Evolutionary conservation across 2,113 vertebrate species (phyloP).

Genomic region (Montifringilla adamsi): DNA sequence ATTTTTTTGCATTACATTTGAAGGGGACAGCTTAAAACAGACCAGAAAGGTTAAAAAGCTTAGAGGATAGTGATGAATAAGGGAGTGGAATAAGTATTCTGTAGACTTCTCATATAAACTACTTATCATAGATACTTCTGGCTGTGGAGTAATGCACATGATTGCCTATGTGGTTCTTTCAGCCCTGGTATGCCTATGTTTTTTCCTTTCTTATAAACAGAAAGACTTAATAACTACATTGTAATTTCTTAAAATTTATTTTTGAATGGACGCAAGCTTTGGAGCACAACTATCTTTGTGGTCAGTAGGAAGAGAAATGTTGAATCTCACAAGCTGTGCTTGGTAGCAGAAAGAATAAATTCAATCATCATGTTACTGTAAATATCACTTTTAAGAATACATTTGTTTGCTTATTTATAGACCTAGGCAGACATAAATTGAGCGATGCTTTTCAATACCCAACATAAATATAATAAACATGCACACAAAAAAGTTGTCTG

Average conservation of each 20-base stretch:
- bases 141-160: not conserved
- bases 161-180: not conserved
- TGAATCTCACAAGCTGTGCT: not conserved
- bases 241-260: not conserved
- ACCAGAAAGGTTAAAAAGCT: not conserved
- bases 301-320: not conserved
- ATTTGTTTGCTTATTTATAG: not conserved
- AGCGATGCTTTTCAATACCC: not conserved
- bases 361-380: not conserved
- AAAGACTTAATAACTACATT: not conserved
- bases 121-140: not conserved
- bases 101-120: not conserved
- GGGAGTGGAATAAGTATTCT: not conserved
- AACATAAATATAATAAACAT: not conserved
- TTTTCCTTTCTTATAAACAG: not conserved
- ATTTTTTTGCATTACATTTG: not conserved
- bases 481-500: not conserved
- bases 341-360: not conserved
- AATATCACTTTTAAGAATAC: not conserved
- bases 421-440: not conserved
- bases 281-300: not conserved
- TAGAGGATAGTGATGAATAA: not conserved
- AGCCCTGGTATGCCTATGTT: not conserved
- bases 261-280: not conserved
- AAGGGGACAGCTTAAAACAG: not conserved